Evolutionary conservation across 1,140 invertebrate genomes (phyloP).

Genomic region (Drosophila nasuta): DNA sequence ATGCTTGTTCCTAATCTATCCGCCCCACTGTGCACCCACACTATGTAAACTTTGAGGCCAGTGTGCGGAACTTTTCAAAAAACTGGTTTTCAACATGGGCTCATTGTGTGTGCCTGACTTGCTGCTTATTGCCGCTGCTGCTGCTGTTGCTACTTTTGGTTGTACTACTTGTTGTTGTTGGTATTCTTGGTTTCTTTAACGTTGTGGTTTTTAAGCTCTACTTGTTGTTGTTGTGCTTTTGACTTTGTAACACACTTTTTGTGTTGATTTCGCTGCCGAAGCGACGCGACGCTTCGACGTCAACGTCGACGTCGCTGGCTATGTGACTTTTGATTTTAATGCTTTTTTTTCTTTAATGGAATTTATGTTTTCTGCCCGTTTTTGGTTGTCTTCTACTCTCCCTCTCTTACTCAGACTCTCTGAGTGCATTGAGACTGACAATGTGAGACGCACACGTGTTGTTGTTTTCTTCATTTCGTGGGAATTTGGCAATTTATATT

Average conservation of each 20-base stretch:
- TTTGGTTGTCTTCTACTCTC: slow-evolving; percentile 16
- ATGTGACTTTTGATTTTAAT: slow-evolving; percentile 76
- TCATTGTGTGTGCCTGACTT: slow-evolving; percentile 62
- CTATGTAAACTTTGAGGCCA: slow-evolving; percentile 58
- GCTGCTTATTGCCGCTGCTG: slow-evolving; percentile 42
- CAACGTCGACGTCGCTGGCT: slow-evolving; percentile 38
- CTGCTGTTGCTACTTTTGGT: slow-evolving; percentile 37
- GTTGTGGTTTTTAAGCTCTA: slow-evolving; percentile 72
- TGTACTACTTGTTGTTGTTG: slow-evolving; percentile 49
- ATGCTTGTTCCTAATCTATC: neutral
- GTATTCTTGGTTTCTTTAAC: slow-evolving; percentile 73
- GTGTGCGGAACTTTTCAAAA: slow-evolving; percentile 76
- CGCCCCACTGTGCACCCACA: slow-evolving; percentile 55
- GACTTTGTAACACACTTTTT: slow-evolving; percentile 83
- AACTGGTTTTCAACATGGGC: slow-evolving; percentile 72
- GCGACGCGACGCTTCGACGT: slow-evolving; percentile 25
- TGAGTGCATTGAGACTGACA: slow-evolving; percentile 41
- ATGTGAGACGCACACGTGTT: slow-evolving; percentile 34
- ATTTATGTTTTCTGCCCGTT: slow-evolving; percentile 47
- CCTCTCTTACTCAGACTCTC: slow-evolving; percentile 24
- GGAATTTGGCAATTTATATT: slow-evolving; percentile 52
- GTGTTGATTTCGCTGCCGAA: slow-evolving; percentile 67
- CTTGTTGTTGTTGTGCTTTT: slow-evolving; percentile 72
- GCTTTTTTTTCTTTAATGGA: slow-evolving; percentile 62
- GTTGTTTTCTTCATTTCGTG: slow-evolving; percentile 45